Evolutionary conservation across 2,113 vertebrate species (phyloP), one percentile per base, ranked within the genome.

Genomic region (Fulmarus glacialis): DNA sequence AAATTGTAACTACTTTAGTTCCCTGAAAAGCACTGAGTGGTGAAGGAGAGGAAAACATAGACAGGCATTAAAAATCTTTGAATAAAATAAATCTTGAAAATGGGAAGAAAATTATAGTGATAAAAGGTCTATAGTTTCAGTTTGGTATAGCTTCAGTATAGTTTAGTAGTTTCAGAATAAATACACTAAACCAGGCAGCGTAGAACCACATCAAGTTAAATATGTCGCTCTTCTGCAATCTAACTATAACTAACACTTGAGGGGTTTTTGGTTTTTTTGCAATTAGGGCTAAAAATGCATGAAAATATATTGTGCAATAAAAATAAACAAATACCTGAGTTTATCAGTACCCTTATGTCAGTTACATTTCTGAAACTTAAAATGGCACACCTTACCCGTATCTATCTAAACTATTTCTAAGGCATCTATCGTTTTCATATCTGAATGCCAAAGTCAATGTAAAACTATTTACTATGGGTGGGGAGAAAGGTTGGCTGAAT

Each of bases 391-490:
- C 81, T 93, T 88, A n/a, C 32, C 20, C 62, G 2, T 88, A 75
- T 38, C 66, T 94, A 62, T 55, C 72, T 87, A 66, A 93, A 86
- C 58, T 97, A 90, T 50, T 97, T 96, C 58, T 71, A 80, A 91
- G 60, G 58, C 80, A 95, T 82, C 89, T 97, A 79, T 77, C 4
- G 0, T 78, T 88, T 95, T 92, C 83, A 34, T 75, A 90, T 94
- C 78, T 88, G 42, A 97, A 79, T 89, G 75, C 56, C 91, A 94
- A 96, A 94, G 90, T 94, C 91, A 96, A 82, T 68, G 68, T 68
- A 75, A 93, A 89, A 91, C 66, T 95, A 74, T 97, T 97, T 96
- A 82, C 66, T 62, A 47, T 91, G 92, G 96, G 96, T 93, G 83
- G 71, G 68, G 58, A 96, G 34, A 93, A 88, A 93, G 30, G 26